Evolutionary conservation across 2,888 invertebrate genomes (phyloP).

Genomic region (Nymphalis c-album): DNA sequence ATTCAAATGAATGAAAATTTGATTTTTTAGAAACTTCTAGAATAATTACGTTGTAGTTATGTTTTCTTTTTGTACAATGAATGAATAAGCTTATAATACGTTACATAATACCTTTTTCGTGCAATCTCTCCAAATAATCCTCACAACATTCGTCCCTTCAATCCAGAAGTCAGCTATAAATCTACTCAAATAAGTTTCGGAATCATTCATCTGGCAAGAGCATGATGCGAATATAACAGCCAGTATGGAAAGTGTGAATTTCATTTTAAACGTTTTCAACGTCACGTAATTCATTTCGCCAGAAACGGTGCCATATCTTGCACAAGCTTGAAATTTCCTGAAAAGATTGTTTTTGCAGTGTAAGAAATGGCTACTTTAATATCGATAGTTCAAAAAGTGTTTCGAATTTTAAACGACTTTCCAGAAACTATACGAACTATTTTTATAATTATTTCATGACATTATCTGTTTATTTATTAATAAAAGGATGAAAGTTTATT

Average conservation of each 20-base stretch:
- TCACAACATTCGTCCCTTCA: constrained; percentile 70
- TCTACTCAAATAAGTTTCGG: constrained; percentile 64
- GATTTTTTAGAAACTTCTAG: not conserved
- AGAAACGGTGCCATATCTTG: constrained; percentile 54
- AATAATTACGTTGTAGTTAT: not conserved
- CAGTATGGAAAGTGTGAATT: constrained; percentile 48
- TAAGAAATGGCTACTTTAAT: constrained; percentile 7
- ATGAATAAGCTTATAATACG: too few relatives aligned
- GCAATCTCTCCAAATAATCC: constrained; percentile 76
- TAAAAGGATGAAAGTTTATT: too few relatives aligned
- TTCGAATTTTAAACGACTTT: too few relatives aligned
- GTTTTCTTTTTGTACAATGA: not conserved
- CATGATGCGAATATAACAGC: constrained; percentile 47
- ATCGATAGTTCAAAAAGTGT: not conserved
- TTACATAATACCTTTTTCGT: constrained; percentile 67
- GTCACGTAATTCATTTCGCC: constrained; percentile 55
- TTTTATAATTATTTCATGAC: too few relatives aligned
- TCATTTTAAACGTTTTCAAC: constrained; percentile 51
- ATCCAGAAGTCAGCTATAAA: constrained; percentile 76
- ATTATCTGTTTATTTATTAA: too few relatives aligned
- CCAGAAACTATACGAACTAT: too few relatives aligned
- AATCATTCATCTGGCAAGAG: constrained; percentile 51
- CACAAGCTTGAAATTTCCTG: constrained; percentile 23
- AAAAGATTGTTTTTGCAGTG: constrained; percentile 12
- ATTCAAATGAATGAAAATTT: too few relatives aligned